Evolutionary conservation across 64 coral and sea anemone species (phyloP), one percentile per base, ranked within the genome.

Genomic region (Exaiptasia diaphana): DNA sequence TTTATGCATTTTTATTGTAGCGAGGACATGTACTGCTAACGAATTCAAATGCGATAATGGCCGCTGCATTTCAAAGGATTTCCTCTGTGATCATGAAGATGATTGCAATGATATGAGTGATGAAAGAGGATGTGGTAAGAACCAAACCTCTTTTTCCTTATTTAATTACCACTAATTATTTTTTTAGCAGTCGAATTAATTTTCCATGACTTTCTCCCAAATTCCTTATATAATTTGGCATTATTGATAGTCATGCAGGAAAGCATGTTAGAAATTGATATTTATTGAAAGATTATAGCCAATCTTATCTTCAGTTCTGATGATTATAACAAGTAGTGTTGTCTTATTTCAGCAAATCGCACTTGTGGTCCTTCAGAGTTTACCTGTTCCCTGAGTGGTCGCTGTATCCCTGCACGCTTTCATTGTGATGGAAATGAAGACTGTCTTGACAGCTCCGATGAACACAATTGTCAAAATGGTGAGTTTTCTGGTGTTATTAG

Each of bases 101-200:
- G 90, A 99, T 41, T 99, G 95, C 22, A 83, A 58, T 22, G 95
- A 99, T 75, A 70, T 73, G 21, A 89, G 84, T 33, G 95, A 99
- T 68, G 95, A 99, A 71, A 18, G 45, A 20, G 76, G 65, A 27
- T 99, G 95, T 80, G 80, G 95, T 99, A 38, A 93, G 95, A 90
- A 17, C n/a, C n/a, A n/a, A n/a, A n/a, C n/a, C n/a, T n/a, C n/a
- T n/a, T n/a, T n/a, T n/a, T n/a, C 10, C 20, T 0, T 55, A 22
- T 3, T 23, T 18, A 12, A 38, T 38, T 13, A 18, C 14, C 17
- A 13, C 29, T 48, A 15, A n/a, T 76, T 30, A 20, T 6, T 14
- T 71, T 26, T 24, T 26, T 12, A 4, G 37, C 29, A 1, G 23
- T 71, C 6, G 24, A 0, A 4, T 26, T 21, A 0, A 14, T 76